Conservation (phyloP, 2,888 invertebrate species). For the Patella caerulea region DNA sequence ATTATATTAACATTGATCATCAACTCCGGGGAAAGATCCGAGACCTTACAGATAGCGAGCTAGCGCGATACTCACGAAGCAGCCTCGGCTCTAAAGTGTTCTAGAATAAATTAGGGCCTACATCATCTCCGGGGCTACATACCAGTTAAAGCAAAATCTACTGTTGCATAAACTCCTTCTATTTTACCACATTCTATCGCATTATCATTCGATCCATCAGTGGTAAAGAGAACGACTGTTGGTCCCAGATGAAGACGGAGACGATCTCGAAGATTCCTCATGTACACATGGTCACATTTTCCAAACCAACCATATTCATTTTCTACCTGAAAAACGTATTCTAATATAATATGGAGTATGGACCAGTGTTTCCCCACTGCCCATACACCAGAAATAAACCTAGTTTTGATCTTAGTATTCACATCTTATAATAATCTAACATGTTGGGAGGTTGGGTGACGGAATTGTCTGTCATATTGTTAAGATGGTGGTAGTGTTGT, state of each 20-base stretch:
- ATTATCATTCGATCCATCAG: slow-evolving; percentile 79
- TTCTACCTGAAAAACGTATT: slow-evolving; percentile 76
- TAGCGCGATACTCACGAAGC: too few species aligned
- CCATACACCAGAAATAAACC: too few species aligned
- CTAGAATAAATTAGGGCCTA: not conserved
- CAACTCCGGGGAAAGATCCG: not conserved
- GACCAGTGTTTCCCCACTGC: not conserved
- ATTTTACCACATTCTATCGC: slow-evolving; percentile 80
- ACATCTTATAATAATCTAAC: too few species aligned
- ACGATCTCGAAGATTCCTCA: slow-evolving; percentile 78
- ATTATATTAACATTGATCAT: too few species aligned
- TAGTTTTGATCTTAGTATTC: too few species aligned
- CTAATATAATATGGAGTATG: not conserved
- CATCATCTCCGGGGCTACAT: slow-evolving; percentile 17
- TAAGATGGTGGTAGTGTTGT: too few species aligned
- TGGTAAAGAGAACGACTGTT: slow-evolving; percentile 85
- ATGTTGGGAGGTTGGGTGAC: too few species aligned
- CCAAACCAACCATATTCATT: slow-evolving; percentile 92
- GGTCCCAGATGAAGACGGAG: slow-evolving; percentile 76
- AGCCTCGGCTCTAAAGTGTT: too few species aligned
- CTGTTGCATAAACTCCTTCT: slow-evolving; percentile 80
- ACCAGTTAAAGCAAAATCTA: slow-evolving; percentile 75
- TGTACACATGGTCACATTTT: slow-evolving; percentile 82
- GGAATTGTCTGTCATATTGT: too few species aligned
- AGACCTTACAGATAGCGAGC: not conserved